Evolutionary conservation across 2,113 vertebrate genomes (phyloP).

Genomic region (Engystomops pustulosus): DNA sequence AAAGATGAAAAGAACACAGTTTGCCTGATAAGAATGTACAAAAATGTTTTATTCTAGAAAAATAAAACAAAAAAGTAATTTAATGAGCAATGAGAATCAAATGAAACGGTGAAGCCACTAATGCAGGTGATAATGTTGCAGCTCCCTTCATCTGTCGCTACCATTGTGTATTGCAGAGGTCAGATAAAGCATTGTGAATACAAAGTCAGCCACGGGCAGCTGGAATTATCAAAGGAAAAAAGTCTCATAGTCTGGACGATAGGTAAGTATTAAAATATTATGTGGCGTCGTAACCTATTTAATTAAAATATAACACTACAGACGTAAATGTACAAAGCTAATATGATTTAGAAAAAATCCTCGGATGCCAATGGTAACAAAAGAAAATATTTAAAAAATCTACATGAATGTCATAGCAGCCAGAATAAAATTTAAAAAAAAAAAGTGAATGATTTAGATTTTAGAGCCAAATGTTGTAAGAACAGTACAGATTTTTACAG

Average conservation of each 20-base stretch:
- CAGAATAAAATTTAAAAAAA: too few relatives aligned
- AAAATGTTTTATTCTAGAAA: neutral
- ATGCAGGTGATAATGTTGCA: neutral
- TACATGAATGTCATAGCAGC: too few relatives aligned
- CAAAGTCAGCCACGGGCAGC: slow-evolving; percentile 86
- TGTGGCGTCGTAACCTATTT: neutral
- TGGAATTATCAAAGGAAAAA: slow-evolving; percentile 89
- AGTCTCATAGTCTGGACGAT: slow-evolving; percentile 87
- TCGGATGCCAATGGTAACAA: neutral
- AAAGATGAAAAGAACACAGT: neutral
- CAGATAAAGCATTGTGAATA: slow-evolving; percentile 81
- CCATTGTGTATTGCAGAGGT: slow-evolving; percentile 72
- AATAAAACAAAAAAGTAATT: too few relatives aligned
- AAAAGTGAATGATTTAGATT: too few relatives aligned
- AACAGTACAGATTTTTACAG: too few relatives aligned
- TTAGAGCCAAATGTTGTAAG: too few relatives aligned
- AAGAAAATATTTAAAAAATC: too few relatives aligned
- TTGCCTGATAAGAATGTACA: neutral
- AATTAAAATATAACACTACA: neutral
- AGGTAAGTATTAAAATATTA: slow-evolving; percentile 71
- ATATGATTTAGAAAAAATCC: neutral
- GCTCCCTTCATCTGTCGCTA: slow-evolving; percentile 58
- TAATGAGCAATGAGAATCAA: neutral
- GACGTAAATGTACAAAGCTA: neutral
- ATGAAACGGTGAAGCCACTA: neutral